Conservation (phyloP, 2,888 invertebrate species). For the Eupithecia centaureata region DNA sequence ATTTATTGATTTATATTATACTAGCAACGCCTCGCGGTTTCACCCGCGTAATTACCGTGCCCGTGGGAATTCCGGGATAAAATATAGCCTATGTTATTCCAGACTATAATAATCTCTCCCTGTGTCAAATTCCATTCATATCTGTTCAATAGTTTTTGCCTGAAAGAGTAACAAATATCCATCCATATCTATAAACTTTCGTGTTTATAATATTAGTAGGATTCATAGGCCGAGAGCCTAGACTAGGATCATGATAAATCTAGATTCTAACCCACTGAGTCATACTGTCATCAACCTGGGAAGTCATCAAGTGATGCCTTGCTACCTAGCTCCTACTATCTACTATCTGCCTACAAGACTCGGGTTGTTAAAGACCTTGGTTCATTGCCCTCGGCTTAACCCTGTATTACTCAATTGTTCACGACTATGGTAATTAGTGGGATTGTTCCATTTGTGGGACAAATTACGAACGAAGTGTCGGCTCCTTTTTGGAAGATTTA, state of each 20-base stretch:
- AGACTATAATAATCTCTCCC: too few species aligned
- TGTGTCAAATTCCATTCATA: too few species aligned
- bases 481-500: neutral
- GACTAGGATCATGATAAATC: neutral
- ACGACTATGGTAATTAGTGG: constrained; percentile 17
- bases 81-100: too few species aligned
- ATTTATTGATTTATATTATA: too few species aligned
- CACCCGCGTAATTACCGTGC: too few species aligned
- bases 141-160: too few species aligned
- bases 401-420: constrained; percentile 2
- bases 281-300: constrained; percentile 2
- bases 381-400: neutral
- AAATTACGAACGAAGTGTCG: neutral
- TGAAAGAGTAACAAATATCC: too few species aligned
- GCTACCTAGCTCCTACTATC: neutral
- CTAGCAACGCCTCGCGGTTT: too few species aligned
- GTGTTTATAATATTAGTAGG: too few species aligned
- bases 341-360: neutral
- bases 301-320: neutral
- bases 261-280: neutral
- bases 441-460: constrained; percentile 31
- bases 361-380: neutral
- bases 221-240: neutral
- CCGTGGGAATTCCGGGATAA: too few species aligned
- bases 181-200: too few species aligned